Percentiles rank a stretch among this genome's conserved stretches.
Conservation (phyloP, 2,113 vertebrate genomes). For the Chaenogobius annularis region DNA sequence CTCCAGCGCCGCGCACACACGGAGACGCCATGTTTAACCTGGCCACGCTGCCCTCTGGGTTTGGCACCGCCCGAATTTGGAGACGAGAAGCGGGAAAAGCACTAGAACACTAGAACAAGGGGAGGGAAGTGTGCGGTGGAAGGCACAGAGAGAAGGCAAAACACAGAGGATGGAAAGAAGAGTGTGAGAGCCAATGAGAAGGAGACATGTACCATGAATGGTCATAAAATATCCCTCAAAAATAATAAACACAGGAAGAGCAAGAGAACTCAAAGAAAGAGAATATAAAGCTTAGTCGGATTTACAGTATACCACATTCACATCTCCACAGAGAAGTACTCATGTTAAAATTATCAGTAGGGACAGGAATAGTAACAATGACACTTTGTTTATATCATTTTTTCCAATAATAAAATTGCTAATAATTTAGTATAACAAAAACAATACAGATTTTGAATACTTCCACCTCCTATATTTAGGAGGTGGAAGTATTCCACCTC, state of each 20-base stretch:
- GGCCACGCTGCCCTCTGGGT: conserved; percentile 56
- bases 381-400: too few relatives aligned
- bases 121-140: conserved; percentile 14
- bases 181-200: conserved; percentile 3
- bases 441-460: too few relatives aligned
- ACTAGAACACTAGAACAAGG: conserved; percentile 21
- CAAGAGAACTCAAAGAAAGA: conserved; percentile 16
- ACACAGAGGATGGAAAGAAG: conserved; percentile 18
- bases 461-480: not conserved
- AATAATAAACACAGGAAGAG: conserved; percentile 32
- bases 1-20: conserved; percentile 19
- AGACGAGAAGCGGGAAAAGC: conserved; percentile 37
- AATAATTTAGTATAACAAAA: too few relatives aligned
- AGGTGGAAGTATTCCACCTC: too few relatives aligned
- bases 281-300: conserved; percentile 7
- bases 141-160: conserved; percentile 7
- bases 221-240: conserved; percentile 19
- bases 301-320: not conserved
- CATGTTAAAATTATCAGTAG: not conserved
- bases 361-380: too few relatives aligned
- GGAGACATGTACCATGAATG: conserved; percentile 9
- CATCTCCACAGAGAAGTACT: not conserved
- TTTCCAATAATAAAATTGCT: too few relatives aligned
- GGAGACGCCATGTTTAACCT: conserved; percentile 61
- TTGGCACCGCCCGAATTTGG: conserved; percentile 60